Base-by-base conservation (phyloP, 2,113 vertebrate genomes). In the Erythrocercus mccallii region DNA sequence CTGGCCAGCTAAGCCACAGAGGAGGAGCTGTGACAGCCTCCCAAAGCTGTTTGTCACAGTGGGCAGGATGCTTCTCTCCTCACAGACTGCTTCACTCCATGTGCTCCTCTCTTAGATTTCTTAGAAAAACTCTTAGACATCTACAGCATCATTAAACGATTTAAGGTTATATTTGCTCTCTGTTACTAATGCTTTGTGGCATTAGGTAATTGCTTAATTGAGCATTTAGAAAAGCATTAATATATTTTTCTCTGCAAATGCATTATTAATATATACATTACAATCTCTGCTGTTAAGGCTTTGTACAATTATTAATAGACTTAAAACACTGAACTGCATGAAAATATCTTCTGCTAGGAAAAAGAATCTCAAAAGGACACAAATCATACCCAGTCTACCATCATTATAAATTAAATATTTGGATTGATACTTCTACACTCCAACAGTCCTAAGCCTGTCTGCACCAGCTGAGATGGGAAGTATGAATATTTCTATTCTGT, bases 261-360 rank as follows among this genome's bases (percentile, higher is more conserved):
- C 94, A 93, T 94, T 93, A 94, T 90, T 96, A 91, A 96, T 95
- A 87, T 38, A 80, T 61, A 76, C 42, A 90, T 61, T 91, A 77
- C 66, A 90, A 79, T 76, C 53, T 87, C 61, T 69, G 58, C 85
- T 93, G 57, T 92, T 94, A 88, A 85, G 42, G 38, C 68, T 82
- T 92, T 70, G 74, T 65, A 69, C 70, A 93, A 54, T 92, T 94
- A 92, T 93, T 95, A 93, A 93, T 86, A 86, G 81, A 72, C 28
- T 76, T 73, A 69, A 90, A 90, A 44, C 12, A 4, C 35, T 37
- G 61, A 91, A 79, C 35, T 87, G 38, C 48, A 65, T 56, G 85
- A 88, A 90, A 96, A 80, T 85, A 80, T 48, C 70, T 92, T 92
- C 35, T 50, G 45, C 66, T 57, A 69, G 33, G 40, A 65, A 94